These are phyloP conservation scores for Cenopis cana DNA, from an alignment of 2,888 invertebrate genomes.

Conservation along the genomic window DNA sequence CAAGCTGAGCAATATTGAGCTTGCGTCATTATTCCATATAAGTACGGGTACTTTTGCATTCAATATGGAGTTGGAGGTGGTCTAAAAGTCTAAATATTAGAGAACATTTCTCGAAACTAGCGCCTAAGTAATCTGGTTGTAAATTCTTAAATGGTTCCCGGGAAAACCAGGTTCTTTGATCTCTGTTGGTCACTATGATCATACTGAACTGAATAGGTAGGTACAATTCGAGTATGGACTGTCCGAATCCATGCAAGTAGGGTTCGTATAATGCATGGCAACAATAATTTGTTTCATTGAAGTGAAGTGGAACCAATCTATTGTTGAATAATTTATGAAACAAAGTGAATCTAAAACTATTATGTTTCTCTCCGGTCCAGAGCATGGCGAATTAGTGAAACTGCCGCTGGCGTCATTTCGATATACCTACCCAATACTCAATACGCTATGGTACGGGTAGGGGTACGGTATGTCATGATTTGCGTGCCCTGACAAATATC, in stretches of 20 bases:
- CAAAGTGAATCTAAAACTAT: background rate
- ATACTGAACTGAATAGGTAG: no score
- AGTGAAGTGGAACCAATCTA: background rate
- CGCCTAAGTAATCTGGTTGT: no score
- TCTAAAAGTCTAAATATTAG: background rate
- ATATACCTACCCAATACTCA: no score
- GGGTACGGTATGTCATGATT: no score
- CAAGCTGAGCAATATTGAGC: background rate
- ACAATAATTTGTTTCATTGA: background rate
- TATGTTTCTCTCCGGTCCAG: background rate
- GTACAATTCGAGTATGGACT: background rate
- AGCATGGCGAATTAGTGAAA: constrained; percentile 7
- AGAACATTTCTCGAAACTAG: background rate
- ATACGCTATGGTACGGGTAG: no score
- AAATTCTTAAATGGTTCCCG: no score
- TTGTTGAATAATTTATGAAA: background rate
- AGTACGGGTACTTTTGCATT: constrained; percentile 18
- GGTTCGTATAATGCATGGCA: background rate
- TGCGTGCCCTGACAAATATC: background rate
- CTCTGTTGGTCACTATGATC: background rate
- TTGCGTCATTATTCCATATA: constrained; percentile 18
- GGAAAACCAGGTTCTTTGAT: background rate
- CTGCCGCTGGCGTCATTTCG: background rate
- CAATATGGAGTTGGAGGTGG: background rate
- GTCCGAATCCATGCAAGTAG: background rate